These are phyloP conservation scores for Paguma larvata DNA, from an alignment of 2,797 vertebrate species.

Conservation along the genomic window DNA sequence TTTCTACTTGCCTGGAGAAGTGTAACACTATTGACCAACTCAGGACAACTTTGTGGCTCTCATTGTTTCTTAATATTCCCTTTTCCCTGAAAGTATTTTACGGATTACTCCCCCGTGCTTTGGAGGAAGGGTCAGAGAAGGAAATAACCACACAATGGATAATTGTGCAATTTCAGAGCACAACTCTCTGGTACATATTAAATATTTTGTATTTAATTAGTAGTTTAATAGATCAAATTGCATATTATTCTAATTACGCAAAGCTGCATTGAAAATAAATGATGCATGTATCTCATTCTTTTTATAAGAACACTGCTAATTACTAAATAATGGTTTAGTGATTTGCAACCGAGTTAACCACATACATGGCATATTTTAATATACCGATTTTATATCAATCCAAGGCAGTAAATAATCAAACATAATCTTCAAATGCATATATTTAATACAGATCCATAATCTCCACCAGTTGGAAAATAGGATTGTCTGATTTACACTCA, in stretches of 20 bases:
- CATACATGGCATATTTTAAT: not conserved
- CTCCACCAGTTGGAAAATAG: not conserved
- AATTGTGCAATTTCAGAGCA: slow-evolving; percentile 53
- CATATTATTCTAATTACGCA: slow-evolving; percentile 67
- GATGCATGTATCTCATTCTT: slow-evolving; percentile 60
- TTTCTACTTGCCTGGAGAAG: slow-evolving; percentile 47
- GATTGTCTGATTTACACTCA: not conserved
- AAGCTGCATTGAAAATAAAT: slow-evolving; percentile 69
- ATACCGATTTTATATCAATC: not conserved
- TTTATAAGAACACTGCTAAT: slow-evolving; percentile 60
- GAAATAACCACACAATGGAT: slow-evolving; percentile 53
- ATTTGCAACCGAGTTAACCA: slow-evolving; percentile 58
- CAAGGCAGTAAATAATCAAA: slow-evolving; percentile 35
- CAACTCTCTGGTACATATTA: slow-evolving; percentile 60
- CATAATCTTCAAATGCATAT: not conserved
- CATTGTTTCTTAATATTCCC: slow-evolving; percentile 33
- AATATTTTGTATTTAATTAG: slow-evolving; percentile 70
- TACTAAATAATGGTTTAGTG: slow-evolving; percentile 61
- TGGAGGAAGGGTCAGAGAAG: slow-evolving; percentile 12
- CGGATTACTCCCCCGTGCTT: not conserved
- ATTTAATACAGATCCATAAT: slow-evolving; percentile 20
- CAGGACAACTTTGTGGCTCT: slow-evolving; percentile 10
- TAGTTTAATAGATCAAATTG: slow-evolving; percentile 66
- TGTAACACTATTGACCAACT: not conserved
- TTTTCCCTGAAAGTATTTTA: not conserved